A percentile compares a stretch with the other conserved stretches of the same genome.
These are phyloP conservation scores for Chaenogobius annularis DNA, from an alignment of 2,113 vertebrate species.

Conservation along the genomic window DNA sequence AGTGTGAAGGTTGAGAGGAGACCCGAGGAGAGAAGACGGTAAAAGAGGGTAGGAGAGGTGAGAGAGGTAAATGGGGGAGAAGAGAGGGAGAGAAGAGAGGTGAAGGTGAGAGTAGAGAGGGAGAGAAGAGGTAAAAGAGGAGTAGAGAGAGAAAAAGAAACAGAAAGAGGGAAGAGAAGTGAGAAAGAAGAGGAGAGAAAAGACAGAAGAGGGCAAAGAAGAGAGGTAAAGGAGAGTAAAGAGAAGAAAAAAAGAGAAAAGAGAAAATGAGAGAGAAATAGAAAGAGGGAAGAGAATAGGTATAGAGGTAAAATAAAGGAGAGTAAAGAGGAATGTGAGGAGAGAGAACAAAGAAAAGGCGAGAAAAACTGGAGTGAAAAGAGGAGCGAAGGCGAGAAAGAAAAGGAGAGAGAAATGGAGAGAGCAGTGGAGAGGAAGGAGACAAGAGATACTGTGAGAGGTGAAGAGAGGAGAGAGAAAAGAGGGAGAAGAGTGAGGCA, in stretches of 20 bases:
- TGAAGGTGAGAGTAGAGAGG: too few species aligned
- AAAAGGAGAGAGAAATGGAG: neutral
- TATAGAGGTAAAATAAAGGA: neutral
- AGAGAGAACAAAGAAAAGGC: neutral
- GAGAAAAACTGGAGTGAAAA: neutral
- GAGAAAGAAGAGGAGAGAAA: neutral
- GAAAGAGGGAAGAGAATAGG: too few species aligned
- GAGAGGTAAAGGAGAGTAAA: neutral
- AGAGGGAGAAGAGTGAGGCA: neutral
- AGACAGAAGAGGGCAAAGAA: neutral
- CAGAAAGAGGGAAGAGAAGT: neutral
- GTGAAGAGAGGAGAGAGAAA: neutral
- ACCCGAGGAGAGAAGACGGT: neutral
- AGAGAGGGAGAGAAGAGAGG: neutral
- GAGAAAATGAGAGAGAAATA: too few species aligned
- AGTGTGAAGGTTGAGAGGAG: too few species aligned
- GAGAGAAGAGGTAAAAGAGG: too few species aligned
- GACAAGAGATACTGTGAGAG: too few species aligned
- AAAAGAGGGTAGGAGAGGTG: neutral
- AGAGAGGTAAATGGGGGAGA: too few species aligned
- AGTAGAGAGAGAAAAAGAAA: too few species aligned
- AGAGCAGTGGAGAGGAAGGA: neutral
- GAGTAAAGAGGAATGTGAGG: too few species aligned
- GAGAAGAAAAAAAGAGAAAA: neutral
- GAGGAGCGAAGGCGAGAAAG: neutral